phyloP scores from a whole-genome alignment of 2,113 vertebrate species.

The Formicarius rufipectus region DNA sequence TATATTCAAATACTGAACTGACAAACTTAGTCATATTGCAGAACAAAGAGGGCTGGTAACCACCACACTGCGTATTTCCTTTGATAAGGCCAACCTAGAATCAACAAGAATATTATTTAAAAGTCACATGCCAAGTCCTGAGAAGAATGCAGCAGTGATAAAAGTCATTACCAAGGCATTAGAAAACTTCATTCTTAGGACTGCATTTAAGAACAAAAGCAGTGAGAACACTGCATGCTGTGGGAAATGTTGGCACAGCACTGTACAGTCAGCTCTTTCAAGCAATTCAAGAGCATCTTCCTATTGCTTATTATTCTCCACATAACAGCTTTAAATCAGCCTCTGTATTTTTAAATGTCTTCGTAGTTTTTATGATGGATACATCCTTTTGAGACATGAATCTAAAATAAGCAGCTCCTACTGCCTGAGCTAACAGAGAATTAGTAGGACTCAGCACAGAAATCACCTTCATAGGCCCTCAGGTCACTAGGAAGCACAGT shows the following conservation, averaged over 20 bases:
- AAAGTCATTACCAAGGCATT: not conserved
- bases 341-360: not conserved
- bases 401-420: not conserved
- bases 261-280: not conserved
- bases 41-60: conserved; percentile 41
- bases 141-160: not conserved
- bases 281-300: not conserved
- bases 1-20: conserved; percentile 30
- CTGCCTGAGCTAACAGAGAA: not conserved
- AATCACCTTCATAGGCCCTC: not conserved
- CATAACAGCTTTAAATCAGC: not conserved
- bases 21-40: conserved; percentile 55
- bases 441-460: not conserved
- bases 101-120: not conserved
- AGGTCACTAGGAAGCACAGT: not conserved
- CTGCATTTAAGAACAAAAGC: not conserved
- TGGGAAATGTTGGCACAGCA: not conserved
- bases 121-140: not conserved
- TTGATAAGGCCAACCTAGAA: not conserved
- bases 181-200: not conserved
- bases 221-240: not conserved
- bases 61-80: not conserved
- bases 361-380: not conserved
- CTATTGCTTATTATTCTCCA: not conserved
- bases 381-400: not conserved